A percentile compares a stretch with the other conserved stretches of the same genome.
Evolutionary conservation across 1,140 invertebrate genomes (phyloP).

Genomic region (Drosophila biarmipes): DNA sequence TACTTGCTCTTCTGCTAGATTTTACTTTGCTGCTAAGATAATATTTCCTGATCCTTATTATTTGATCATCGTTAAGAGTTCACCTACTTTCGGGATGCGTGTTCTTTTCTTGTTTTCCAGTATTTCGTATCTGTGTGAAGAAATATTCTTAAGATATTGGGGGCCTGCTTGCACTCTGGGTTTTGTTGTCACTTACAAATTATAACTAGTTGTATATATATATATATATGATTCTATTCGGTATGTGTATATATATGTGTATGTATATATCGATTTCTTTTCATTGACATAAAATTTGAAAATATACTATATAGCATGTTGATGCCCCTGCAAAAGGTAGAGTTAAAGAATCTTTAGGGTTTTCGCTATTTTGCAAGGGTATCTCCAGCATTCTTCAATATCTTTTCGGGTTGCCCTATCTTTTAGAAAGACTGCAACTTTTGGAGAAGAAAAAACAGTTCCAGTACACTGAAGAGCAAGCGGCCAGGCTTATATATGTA

Average conservation of each 20-base stretch:
- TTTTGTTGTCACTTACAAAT: conserved; percentile 53
- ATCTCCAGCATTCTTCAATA: not conserved
- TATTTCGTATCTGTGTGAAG: conserved; percentile 10
- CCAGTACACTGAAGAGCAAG: conserved; percentile 22
- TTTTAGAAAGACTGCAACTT: conserved; percentile 25
- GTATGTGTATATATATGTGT: conserved; percentile 42
- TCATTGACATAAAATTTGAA: conserved; percentile 66
- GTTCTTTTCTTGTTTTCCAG: conserved; percentile 4
- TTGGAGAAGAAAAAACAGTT: conserved; percentile 17
- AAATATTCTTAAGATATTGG: conserved; percentile 16
- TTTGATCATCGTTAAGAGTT: conserved; percentile 9
- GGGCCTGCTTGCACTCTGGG: conserved; percentile 19
- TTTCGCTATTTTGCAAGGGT: conserved; percentile 4
- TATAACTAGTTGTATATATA: conserved; percentile 50
- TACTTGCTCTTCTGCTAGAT: conserved; percentile 39
- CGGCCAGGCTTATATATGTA: conserved; percentile 30
- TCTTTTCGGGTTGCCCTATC: conserved; percentile 4
- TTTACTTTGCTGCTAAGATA: conserved; percentile 40
- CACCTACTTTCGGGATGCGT: conserved; percentile 18
- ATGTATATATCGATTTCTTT: conserved; percentile 42
- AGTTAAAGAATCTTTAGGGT: not conserved
- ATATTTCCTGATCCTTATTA: conserved; percentile 12
- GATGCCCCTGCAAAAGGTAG: conserved; percentile 7
- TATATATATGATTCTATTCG: conserved; percentile 47
- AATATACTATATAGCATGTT: conserved; percentile 45